Percentiles rank a stretch among this genome's conserved stretches.
Evolutionary conservation across 2,888 invertebrate genomes (phyloP).

Genomic region (Tachina lurida): DNA sequence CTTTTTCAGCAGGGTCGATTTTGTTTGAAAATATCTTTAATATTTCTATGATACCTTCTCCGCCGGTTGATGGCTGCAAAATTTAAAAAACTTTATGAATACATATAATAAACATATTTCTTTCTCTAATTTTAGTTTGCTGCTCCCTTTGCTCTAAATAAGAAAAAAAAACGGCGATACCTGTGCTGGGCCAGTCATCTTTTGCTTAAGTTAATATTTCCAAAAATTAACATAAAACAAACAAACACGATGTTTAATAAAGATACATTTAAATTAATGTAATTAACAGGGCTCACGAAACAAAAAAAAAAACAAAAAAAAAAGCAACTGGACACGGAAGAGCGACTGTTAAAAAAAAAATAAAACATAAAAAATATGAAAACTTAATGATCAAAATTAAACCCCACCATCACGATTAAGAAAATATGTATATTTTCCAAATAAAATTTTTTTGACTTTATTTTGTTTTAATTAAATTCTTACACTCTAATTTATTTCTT

Average conservation of each 20-base stretch:
- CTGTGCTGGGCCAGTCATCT: not conserved
- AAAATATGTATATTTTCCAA: conserved; percentile 8
- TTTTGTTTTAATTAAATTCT: conserved; percentile 30
- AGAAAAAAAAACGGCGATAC: not conserved
- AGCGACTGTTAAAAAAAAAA: conserved; percentile 43
- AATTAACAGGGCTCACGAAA: conserved; percentile 36
- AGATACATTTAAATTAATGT: conserved; percentile 50
- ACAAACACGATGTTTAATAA: conserved; percentile 45
- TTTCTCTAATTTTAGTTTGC: not conserved
- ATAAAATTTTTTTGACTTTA: conserved; percentile 2
- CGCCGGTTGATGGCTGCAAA: too few species aligned
- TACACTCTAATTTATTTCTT: not conserved
- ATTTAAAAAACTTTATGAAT: too few species aligned
- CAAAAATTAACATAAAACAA: conserved; percentile 49
- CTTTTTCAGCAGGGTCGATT: too few species aligned
- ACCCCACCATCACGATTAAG: too few species aligned
- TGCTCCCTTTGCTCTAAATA: not conserved
- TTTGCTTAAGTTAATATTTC: not conserved
- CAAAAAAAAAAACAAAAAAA: not conserved
- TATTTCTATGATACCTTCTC: too few species aligned
- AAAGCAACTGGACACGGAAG: conserved; percentile 46
- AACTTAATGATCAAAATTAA: not conserved
- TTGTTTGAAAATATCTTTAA: too few species aligned
- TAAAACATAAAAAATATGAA: not conserved
- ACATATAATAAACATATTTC: too few species aligned